A percentile compares a stretch with the other conserved stretches of the same genome.
Conservation (phyloP, 2,797 vertebrate genomes). For the Psittacula derbiana region DNA sequence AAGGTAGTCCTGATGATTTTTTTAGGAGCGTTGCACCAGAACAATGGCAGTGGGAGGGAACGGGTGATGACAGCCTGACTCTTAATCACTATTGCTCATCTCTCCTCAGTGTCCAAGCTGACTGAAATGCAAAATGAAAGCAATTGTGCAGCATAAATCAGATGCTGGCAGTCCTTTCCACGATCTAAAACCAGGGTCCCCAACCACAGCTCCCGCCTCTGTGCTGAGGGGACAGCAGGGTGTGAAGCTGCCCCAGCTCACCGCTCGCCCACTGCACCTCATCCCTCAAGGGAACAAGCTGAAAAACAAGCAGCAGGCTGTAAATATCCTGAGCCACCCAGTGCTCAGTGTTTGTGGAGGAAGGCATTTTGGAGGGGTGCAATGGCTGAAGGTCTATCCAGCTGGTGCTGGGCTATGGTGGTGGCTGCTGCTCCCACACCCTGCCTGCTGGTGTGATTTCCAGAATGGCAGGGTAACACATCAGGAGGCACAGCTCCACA, state of each 20-base stretch:
- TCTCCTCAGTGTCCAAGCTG: slow-evolving; percentile 15
- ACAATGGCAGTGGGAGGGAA: not conserved
- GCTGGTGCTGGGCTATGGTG: not conserved
- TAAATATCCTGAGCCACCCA: not conserved
- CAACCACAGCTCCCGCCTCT: not conserved
- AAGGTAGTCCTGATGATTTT: not conserved
- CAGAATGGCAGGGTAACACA: not conserved
- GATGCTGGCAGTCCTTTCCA: not conserved
- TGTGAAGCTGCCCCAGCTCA: not conserved
- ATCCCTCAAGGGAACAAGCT: not conserved
- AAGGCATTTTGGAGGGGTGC: not conserved
- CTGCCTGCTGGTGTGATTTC: rapidly evolving
- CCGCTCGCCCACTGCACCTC: not conserved
- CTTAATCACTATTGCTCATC: not conserved
- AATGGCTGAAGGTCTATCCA: not conserved
- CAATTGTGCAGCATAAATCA: not conserved
- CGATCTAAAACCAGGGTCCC: not conserved
- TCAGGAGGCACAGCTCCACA: not conserved
- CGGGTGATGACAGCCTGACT: slow-evolving; percentile 10
- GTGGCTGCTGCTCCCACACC: not conserved
- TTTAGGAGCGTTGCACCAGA: not conserved
- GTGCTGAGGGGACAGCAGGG: not conserved
- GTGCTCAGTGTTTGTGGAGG: not conserved
- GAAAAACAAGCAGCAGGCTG: not conserved
- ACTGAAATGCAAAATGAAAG: not conserved